Percentiles rank a stretch among this genome's conserved stretches.
Evolutionary conservation across 2,113 vertebrate species (phyloP).

Genomic region (Machaerirhynchus nigripectus): DNA sequence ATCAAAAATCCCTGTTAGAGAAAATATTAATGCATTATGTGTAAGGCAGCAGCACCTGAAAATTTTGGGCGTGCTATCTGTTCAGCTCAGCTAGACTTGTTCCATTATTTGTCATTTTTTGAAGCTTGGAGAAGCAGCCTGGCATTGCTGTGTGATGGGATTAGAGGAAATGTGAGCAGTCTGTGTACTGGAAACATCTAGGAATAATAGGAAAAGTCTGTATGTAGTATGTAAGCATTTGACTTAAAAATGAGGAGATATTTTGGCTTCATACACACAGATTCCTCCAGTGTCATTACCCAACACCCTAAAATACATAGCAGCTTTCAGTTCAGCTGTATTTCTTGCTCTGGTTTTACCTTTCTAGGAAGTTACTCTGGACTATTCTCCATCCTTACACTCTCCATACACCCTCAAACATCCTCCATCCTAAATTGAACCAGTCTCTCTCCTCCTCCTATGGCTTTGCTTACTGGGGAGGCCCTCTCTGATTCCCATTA

Average conservation of each 20-base stretch:
- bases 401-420: rapidly evolving
- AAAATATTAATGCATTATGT: background rate
- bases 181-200: background rate
- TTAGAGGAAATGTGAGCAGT: background rate
- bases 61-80: background rate
- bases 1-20: background rate
- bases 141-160: background rate
- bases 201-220: background rate
- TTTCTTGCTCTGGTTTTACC: background rate
- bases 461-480: background rate
- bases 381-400: background rate
- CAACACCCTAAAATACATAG: background rate
- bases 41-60: background rate
- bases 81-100: background rate
- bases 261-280: background rate
- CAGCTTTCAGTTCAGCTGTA: background rate
- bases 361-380: background rate
- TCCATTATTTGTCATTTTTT: background rate
- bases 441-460: background rate
- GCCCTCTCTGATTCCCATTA: background rate
- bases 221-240: background rate
- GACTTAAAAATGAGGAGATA: background rate
- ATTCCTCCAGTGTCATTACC: background rate
- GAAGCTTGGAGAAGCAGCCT: background rate
- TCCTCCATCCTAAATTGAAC: background rate